These are phyloP conservation scores for Linurgus olivaceus DNA, from an alignment of 2,797 vertebrate species.

Conservation along the genomic window DNA sequence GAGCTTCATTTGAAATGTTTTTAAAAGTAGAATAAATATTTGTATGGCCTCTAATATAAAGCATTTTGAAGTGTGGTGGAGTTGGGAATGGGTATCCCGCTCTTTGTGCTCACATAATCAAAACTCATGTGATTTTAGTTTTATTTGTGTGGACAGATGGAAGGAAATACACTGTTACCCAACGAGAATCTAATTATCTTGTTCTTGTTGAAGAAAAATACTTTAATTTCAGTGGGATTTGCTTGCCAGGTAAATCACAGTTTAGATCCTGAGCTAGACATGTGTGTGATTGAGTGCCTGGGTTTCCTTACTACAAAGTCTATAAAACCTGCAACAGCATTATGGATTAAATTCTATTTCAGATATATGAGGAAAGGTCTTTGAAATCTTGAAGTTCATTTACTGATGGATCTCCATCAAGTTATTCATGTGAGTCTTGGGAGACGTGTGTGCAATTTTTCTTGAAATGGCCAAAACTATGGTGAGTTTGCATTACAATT, in stretches of 20 bases:
- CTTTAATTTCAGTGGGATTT: not conserved
- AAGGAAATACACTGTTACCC: not conserved
- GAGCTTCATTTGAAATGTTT: not conserved
- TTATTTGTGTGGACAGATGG: not conserved
- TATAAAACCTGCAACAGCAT: not conserved
- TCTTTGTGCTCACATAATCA: not conserved
- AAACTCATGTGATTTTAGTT: not conserved
- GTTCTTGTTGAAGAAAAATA: not conserved
- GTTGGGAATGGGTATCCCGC: not conserved
- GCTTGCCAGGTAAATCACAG: not conserved
- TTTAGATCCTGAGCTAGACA: not conserved
- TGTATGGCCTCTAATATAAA: not conserved
- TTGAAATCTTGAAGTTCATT: not conserved
- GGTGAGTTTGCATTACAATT: not conserved
- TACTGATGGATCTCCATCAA: not conserved
- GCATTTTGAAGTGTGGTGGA: not conserved
- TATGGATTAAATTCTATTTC: not conserved
- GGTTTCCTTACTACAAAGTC: not conserved
- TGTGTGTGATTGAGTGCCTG: not conserved
- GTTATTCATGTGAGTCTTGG: not conserved
- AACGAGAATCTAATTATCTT: not conserved
- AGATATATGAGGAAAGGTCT: not conserved
- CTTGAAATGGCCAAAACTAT: not conserved
- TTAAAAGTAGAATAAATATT: not conserved
- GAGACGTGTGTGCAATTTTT: not conserved